Conservation (phyloP, 2,888 invertebrate species). For the Macroteleia sp. region DNA sequence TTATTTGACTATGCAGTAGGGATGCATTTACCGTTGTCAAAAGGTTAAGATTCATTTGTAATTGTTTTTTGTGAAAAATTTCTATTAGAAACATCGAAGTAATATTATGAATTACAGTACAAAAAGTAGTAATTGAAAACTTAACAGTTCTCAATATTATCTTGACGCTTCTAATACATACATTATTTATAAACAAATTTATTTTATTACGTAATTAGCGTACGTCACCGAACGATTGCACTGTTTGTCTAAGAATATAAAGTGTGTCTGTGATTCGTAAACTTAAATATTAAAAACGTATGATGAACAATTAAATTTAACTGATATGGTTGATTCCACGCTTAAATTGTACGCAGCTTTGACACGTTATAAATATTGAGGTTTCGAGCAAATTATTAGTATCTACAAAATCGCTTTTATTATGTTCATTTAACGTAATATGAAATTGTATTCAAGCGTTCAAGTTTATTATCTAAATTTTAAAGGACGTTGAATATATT, state of each 20-base stretch:
- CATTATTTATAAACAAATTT: constrained; percentile 43
- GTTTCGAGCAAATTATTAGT: constrained; percentile 45
- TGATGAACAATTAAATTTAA: constrained; percentile 39
- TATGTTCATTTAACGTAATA: constrained; percentile 32
- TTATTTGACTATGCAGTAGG: too few relatives aligned
- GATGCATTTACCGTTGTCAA: too few relatives aligned
- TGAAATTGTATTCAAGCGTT: constrained; percentile 42
- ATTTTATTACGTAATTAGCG: constrained; percentile 37
- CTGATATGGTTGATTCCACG: constrained; percentile 53
- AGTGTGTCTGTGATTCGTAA: constrained; percentile 11
- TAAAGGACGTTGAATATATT: constrained; percentile 47
- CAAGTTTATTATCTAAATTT: constrained; percentile 51
- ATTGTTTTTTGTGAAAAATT: constrained; percentile 29
- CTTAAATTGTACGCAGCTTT: constrained; percentile 45
- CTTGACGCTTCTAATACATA: constrained; percentile 52
- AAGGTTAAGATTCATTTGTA: constrained; percentile 14
- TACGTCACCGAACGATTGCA: constrained; percentile 24
- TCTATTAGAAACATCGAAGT: constrained; percentile 55
- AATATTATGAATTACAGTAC: constrained; percentile 50
- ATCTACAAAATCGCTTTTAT: constrained; percentile 34
- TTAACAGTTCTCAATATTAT: constrained; percentile 51
- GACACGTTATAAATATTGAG: constrained; percentile 44
- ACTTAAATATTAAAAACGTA: constrained; percentile 33
- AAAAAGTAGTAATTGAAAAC: constrained; percentile 53
- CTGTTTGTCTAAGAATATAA: constrained; percentile 20